Evolutionary conservation across 92 coral and sea anemone genomes (phyloP).

Genomic region (Montipora capitata): DNA sequence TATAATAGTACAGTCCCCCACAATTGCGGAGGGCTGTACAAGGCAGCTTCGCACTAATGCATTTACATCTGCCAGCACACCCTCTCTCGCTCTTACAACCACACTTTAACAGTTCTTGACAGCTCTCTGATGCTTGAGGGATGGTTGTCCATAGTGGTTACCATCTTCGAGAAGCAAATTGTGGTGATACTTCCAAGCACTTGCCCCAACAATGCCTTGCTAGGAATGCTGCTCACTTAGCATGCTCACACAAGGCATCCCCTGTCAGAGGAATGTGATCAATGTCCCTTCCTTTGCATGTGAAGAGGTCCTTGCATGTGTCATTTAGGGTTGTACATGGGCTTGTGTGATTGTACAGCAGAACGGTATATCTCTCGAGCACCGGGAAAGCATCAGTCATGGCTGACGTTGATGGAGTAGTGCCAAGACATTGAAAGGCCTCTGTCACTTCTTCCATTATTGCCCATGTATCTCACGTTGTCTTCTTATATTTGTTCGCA

Average conservation of each 20-base stretch:
- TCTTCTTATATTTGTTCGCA: too few species aligned
- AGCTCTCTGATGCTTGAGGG: too few species aligned
- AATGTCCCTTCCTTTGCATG: conserved; percentile 73
- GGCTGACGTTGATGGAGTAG: conserved; percentile 38
- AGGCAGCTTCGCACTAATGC: neutral
- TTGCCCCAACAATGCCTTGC: conserved; percentile 55
- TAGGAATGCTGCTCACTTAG: conserved; percentile 55
- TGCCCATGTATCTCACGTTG: too few species aligned
- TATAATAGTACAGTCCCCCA: neutral
- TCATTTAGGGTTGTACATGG: conserved; percentile 58
- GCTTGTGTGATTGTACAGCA: conserved; percentile 63
- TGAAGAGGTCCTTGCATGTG: conserved; percentile 69
- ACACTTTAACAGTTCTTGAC: neutral
- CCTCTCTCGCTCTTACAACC: neutral
- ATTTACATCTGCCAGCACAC: neutral
- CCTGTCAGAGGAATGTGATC: conserved; percentile 66
- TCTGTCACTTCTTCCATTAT: too few species aligned
- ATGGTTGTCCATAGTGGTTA: too few species aligned
- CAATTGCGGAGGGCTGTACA: neutral
- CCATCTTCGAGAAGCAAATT: conserved; percentile 34
- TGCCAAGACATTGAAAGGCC: too few species aligned
- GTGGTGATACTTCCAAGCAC: conserved; percentile 46
- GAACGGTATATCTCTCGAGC: conserved; percentile 47
- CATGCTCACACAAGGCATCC: conserved; percentile 72
- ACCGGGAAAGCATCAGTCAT: conserved; percentile 14